phyloP scores from a whole-genome alignment of 2,888 invertebrate genomes.

The Pedicia rivosa region DNA sequence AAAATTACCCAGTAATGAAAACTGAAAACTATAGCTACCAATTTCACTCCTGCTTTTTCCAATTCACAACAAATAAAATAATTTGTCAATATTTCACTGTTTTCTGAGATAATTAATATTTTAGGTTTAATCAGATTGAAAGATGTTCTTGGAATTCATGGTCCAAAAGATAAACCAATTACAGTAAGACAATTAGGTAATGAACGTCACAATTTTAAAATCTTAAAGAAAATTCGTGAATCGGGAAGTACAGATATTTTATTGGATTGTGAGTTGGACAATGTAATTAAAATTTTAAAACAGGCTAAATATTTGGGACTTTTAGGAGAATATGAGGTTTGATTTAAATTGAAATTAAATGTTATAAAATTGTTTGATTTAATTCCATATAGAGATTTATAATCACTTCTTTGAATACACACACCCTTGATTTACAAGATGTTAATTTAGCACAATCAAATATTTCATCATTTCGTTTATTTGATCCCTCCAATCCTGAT shows the following conservation, averaged over 20 bases:
- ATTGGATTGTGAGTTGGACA: slow-evolving; percentile 56
- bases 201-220: slow-evolving; percentile 38
- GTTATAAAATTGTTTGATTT: neutral
- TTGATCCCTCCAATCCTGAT: slow-evolving; percentile 28
- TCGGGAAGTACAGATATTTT: slow-evolving; percentile 52
- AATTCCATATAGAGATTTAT: slow-evolving; percentile 35
- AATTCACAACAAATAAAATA: too few relatives aligned
- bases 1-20: too few relatives aligned
- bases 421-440: slow-evolving; percentile 34
- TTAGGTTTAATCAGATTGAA: slow-evolving; percentile 57
- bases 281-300: slow-evolving; percentile 43
- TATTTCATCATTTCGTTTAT: slow-evolving; percentile 25
- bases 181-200: slow-evolving; percentile 45
- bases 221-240: slow-evolving; percentile 58
- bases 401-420: slow-evolving; percentile 32
- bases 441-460: slow-evolving; percentile 28
- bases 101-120: too few relatives aligned
- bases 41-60: too few relatives aligned
- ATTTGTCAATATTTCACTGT: too few relatives aligned
- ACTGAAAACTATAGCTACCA: too few relatives aligned
- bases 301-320: slow-evolving; percentile 72
- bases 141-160: slow-evolving; percentile 57
- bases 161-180: slow-evolving; percentile 45
- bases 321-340: slow-evolving; percentile 62
- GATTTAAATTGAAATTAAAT: too few relatives aligned